Percentiles rank a stretch among this genome's conserved stretches.
Conservation (phyloP, 64 coral and sea anemone genomes). For the Anthopleura sola region DNA sequence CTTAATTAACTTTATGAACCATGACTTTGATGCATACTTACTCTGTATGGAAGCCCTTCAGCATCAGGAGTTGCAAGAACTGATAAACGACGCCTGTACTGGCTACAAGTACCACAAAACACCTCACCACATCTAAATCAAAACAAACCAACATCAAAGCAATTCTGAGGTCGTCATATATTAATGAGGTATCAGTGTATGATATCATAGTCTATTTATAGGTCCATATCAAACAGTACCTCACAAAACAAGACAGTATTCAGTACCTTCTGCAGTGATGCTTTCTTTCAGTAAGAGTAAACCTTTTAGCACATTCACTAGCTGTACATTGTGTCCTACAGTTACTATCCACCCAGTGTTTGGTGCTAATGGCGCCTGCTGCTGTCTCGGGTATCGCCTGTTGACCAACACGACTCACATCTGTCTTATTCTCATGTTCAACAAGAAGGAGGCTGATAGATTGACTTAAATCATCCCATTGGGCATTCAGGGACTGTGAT, state of each 20-base stretch:
- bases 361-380: background rate
- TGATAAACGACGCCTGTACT: constrained; percentile 66
- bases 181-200: background rate
- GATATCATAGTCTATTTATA: background rate
- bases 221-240: background rate
- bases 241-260: no score
- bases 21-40: background rate
- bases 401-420: background rate
- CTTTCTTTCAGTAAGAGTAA: constrained; percentile 85
- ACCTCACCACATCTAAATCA: constrained; percentile 89
- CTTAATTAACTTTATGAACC: no score
- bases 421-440: constrained; percentile 43
- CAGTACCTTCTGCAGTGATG: constrained; percentile 93
- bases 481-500: constrained; percentile 76
- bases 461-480: constrained; percentile 84
- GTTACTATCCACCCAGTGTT: constrained; percentile 67
- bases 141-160: background rate
- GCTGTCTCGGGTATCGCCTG: background rate
- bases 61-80: constrained; percentile 67
- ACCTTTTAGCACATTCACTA: constrained; percentile 59
- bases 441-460: constrained; percentile 52
- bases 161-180: no score
- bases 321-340: constrained; percentile 44
- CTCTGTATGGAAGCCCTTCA: constrained; percentile 84
- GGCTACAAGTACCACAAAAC: constrained; percentile 88